A percentile compares a stretch with the other conserved stretches of the same genome.
Conservation (phyloP, 2,797 vertebrate species). For the Notamacropus eugenii region DNA sequence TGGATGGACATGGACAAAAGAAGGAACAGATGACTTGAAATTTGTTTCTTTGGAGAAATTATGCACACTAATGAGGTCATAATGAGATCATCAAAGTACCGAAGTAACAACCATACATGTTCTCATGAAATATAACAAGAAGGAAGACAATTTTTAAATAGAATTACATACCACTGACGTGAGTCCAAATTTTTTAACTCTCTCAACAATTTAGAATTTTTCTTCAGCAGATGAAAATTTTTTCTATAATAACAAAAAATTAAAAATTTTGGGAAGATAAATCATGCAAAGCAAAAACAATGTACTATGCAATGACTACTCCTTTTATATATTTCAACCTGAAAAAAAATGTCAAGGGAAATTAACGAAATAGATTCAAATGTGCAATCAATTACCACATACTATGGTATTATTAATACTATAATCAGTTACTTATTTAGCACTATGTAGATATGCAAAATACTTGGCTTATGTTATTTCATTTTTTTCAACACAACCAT, state of each 20-base stretch:
- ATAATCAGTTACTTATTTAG: neutral
- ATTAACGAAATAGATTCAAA: neutral
- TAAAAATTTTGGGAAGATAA: constrained; percentile 54
- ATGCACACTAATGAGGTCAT: neutral
- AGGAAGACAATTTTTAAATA: neutral
- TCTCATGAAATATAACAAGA: constrained; percentile 1
- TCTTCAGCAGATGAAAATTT: constrained; percentile 98
- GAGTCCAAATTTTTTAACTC: constrained; percentile 99
- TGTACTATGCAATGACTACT: neutral
- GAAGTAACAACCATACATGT: neutral
- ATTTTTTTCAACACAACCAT: neutral
- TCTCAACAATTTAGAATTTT: constrained; percentile 97
- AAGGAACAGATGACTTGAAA: neutral
- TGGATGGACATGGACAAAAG: neutral
- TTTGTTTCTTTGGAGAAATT: neutral
- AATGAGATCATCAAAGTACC: neutral
- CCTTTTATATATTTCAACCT: neutral
- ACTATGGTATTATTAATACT: neutral
- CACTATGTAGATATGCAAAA: neutral
- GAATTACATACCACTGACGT: constrained; percentile 94
- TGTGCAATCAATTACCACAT: neutral
- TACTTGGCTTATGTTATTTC: neutral
- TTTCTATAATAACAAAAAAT: constrained; percentile 87
- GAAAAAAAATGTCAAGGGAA: neutral
- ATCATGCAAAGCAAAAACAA: neutral